Evolutionary conservation across 2,888 invertebrate genomes (phyloP).

Genomic region (Leptopterna dolabrata): DNA sequence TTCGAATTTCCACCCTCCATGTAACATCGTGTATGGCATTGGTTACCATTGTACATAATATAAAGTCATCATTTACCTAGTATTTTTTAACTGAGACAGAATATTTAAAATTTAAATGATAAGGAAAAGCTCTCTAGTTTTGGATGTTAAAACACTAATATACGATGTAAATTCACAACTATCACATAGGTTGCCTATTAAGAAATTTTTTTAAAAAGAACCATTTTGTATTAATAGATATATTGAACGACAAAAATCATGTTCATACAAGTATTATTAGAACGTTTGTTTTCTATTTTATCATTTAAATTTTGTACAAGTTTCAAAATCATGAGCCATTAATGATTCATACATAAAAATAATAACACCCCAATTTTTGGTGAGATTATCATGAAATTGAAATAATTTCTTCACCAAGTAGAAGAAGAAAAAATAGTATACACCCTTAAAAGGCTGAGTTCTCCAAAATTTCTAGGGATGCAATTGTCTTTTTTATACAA

Average conservation of each 20-base stretch:
- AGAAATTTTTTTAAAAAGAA: background rate
- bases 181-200: background rate
- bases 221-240: background rate
- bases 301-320: background rate
- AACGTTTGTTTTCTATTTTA: background rate
- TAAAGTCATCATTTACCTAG: background rate
- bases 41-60: background rate
- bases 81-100: background rate
- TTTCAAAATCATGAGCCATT: background rate
- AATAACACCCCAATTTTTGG: too few species aligned
- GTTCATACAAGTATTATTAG: background rate
- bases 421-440: background rate
- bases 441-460: background rate
- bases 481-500: background rate
- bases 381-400: background rate
- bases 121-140: background rate
- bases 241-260: background rate
- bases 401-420: background rate
- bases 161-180: background rate
- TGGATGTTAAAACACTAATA: background rate
- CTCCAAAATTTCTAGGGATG: background rate
- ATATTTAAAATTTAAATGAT: background rate
- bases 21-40: background rate
- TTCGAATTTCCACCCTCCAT: background rate
- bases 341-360: too few species aligned